Conservation (phyloP, 2,113 vertebrate genomes). For the Cygnus atratus region DNA sequence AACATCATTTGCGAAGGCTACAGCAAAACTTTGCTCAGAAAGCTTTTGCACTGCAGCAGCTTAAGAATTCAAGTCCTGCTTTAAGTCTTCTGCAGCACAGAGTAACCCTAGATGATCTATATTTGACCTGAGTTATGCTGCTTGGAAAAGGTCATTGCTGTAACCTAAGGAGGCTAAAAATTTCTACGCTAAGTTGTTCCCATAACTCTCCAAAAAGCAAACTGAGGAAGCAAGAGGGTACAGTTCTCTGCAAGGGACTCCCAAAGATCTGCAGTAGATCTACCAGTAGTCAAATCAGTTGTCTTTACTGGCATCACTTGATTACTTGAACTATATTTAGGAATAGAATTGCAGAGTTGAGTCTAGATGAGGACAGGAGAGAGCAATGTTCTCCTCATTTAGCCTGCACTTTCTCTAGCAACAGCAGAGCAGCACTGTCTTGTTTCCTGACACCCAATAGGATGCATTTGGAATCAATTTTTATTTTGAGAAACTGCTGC, state of each 20-base stretch:
- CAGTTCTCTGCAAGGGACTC: not conserved
- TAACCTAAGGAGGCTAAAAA: slow-evolving; percentile 45
- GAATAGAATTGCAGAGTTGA: not conserved
- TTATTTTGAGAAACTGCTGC: not conserved
- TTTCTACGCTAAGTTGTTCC: slow-evolving; percentile 12
- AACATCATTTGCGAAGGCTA: not conserved
- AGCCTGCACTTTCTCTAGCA: not conserved
- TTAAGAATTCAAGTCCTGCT: not conserved
- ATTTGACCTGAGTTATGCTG: slow-evolving; percentile 41
- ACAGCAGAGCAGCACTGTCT: not conserved
- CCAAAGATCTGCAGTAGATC: not conserved
- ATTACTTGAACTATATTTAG: not conserved
- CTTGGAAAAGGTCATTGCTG: slow-evolving; percentile 62
- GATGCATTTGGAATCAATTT: not conserved
- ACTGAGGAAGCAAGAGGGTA: not conserved
- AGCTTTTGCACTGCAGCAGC: not conserved
- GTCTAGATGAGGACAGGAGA: not conserved
- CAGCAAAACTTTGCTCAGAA: not conserved
- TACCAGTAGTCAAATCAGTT: not conserved
- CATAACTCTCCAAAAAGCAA: not conserved
- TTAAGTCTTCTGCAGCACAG: not conserved
- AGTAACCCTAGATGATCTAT: slow-evolving; percentile 67
- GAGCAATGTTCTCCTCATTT: not conserved
- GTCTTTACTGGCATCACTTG: not conserved
- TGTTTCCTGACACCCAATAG: not conserved